phyloP scores from a whole-genome alignment of 2,797 vertebrate species.

The Danio kyathit region DNA sequence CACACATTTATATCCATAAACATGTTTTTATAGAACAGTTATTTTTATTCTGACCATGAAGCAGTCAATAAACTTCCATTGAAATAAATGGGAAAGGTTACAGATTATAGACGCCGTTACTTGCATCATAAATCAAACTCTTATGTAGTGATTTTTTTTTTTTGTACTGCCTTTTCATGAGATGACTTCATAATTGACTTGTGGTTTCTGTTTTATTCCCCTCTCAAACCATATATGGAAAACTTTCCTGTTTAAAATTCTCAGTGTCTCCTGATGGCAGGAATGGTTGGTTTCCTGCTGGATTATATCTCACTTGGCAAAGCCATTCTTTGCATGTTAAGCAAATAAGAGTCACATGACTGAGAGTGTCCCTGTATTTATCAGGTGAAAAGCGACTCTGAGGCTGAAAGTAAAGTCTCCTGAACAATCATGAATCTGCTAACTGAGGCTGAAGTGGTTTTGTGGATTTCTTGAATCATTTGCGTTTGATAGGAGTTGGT shows the following conservation, averaged over 20 bases:
- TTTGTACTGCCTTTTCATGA: background rate
- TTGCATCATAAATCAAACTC: conserved; percentile 2
- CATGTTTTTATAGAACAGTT: no score
- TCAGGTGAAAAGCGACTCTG: conserved; percentile 9
- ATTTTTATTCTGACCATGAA: no score
- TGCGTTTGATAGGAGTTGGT: conserved; percentile 3
- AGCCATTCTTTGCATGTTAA: conserved; percentile 69
- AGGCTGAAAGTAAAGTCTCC: background rate
- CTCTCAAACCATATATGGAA: conserved; percentile 5
- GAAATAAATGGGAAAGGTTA: background rate
- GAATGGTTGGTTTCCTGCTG: conserved; percentile 16
- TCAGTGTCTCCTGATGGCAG: conserved; percentile 17
- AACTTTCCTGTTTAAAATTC: conserved; percentile 3
- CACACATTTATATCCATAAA: no score
- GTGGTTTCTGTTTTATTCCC: background rate
- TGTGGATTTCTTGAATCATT: background rate
- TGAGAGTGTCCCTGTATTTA: conserved; percentile 35
- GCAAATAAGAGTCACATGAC: conserved; percentile 60
- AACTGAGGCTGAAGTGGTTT: conserved; percentile 4
- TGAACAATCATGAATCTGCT: background rate
- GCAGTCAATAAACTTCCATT: background rate
- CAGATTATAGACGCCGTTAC: background rate
- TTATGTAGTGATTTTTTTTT: background rate
- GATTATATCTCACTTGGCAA: conserved; percentile 33
- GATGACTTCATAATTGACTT: conserved; percentile 1